phyloP scores from a whole-genome alignment of 2,888 invertebrate genomes.

The Drosophila cognata region DNA sequence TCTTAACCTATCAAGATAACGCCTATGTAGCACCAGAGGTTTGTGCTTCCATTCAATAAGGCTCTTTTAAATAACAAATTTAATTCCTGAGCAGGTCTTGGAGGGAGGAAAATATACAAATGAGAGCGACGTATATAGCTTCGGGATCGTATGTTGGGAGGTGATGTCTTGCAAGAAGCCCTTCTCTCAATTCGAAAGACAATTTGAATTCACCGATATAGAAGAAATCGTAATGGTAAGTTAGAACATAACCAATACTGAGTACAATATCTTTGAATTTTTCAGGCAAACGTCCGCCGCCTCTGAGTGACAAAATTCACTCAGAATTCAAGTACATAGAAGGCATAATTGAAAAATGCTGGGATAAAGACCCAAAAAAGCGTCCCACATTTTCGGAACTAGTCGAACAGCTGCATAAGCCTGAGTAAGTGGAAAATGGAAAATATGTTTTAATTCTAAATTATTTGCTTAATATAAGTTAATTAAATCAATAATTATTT shows the following conservation, averaged over 20 bases:
- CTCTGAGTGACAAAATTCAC: slow-evolving; percentile 2
- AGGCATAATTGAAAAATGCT: background rate
- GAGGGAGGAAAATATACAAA: background rate
- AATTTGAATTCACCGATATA: rapidly evolving
- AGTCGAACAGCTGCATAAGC: background rate
- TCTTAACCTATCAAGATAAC: background rate
- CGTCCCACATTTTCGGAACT: background rate
- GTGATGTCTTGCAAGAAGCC: background rate
- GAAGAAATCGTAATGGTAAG: background rate
- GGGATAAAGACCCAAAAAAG: background rate
- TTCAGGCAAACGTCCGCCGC: slow-evolving; percentile 3
- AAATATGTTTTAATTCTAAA: background rate
- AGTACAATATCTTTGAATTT: background rate
- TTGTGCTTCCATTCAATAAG: background rate
- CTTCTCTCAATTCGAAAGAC: background rate
- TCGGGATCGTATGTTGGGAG: background rate
- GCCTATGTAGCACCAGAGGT: slow-evolving; percentile 19
- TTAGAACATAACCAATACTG: no score
- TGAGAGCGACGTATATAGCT: slow-evolving; percentile 7
- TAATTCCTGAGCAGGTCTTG: background rate
- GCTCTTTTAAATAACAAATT: background rate
- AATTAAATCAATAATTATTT: background rate
- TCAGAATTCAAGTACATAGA: background rate
- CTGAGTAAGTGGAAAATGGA: background rate
- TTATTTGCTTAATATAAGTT: background rate